Conservation (phyloP, 92 coral and sea anemone genomes). For the Hydrozoanthus gracilis region DNA sequence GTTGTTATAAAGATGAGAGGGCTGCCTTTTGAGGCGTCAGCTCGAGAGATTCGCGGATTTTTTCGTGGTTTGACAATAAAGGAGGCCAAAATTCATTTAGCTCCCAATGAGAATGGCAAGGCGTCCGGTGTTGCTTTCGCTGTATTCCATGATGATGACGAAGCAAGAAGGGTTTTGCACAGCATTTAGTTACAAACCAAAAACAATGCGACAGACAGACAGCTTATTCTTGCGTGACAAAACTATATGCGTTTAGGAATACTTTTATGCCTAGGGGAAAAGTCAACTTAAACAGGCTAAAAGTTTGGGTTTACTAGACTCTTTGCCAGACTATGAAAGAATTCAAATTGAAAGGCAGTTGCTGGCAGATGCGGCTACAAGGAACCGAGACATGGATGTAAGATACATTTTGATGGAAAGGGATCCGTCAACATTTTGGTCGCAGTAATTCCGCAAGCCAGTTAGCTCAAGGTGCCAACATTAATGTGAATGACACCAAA, state of each 20-base stretch:
- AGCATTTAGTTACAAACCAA: no score
- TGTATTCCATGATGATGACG: slow-evolving; percentile 84
- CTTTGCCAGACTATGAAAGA: slow-evolving; percentile 12
- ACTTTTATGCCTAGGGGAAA: no score
- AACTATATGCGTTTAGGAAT: no score
- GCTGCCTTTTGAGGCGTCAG: slow-evolving; percentile 88
- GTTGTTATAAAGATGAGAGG: slow-evolving; percentile 97
- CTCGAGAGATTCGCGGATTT: slow-evolving; percentile 81
- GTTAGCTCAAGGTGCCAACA: slow-evolving; percentile 89
- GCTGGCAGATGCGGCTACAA: background rate
- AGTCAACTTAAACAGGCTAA: no score
- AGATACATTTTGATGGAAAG: background rate
- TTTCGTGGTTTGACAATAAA: slow-evolving; percentile 75
- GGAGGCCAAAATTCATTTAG: slow-evolving; percentile 91
- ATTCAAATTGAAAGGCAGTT: background rate
- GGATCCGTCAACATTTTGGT: background rate
- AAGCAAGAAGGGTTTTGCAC: no score
- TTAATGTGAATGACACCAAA: slow-evolving; percentile 83
- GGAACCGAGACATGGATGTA: background rate
- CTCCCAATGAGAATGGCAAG: slow-evolving; percentile 93
- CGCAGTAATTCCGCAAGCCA: slow-evolving; percentile 43
- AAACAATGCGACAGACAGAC: no score
- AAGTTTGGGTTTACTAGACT: background rate
- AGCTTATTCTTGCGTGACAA: no score
- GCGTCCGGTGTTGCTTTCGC: slow-evolving; percentile 98